Conservation (phyloP, 64 coral and sea anemone genomes). For the Astreopora myriophthalma region DNA sequence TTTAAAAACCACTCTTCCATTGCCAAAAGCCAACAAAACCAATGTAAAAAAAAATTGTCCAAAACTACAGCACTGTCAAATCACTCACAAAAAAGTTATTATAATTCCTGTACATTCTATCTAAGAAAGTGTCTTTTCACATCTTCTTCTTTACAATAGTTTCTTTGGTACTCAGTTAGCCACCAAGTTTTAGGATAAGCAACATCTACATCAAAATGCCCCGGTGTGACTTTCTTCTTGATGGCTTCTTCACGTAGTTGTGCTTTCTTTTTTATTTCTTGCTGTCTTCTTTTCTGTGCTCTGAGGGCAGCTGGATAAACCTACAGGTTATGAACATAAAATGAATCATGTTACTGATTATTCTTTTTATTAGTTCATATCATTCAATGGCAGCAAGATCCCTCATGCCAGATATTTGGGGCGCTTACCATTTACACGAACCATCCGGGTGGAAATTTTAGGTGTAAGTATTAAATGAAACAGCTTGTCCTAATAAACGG, state of each 20-base stretch:
- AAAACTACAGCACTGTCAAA: no score
- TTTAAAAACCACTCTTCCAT: no score
- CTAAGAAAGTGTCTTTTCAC: conserved; percentile 71
- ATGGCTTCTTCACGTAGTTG: conserved; percentile 72
- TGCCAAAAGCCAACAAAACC: no score
- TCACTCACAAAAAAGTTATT: background rate
- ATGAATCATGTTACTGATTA: no score
- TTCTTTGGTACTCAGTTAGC: conserved; percentile 97
- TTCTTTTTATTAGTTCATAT: no score
- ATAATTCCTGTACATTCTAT: background rate
- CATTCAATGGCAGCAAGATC: no score
- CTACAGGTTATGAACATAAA: conserved; percentile 6
- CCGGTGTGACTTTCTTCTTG: conserved; percentile 65
- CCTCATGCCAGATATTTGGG: no score
- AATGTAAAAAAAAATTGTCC: no score
- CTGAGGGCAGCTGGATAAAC: conserved; percentile 93
- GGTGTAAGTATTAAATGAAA: no score
- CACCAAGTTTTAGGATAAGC: conserved; percentile 83
- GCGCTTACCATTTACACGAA: no score
- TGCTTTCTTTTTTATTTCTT: conserved; percentile 82
- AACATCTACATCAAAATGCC: conserved; percentile 49
- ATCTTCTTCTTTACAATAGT: conserved; percentile 86
- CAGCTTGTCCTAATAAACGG: no score
- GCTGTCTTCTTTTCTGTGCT: conserved; percentile 81
- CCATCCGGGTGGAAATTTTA: no score